Evolutionary conservation across 2,888 invertebrate genomes (phyloP).

Genomic region (Brenthis hecate): DNA sequence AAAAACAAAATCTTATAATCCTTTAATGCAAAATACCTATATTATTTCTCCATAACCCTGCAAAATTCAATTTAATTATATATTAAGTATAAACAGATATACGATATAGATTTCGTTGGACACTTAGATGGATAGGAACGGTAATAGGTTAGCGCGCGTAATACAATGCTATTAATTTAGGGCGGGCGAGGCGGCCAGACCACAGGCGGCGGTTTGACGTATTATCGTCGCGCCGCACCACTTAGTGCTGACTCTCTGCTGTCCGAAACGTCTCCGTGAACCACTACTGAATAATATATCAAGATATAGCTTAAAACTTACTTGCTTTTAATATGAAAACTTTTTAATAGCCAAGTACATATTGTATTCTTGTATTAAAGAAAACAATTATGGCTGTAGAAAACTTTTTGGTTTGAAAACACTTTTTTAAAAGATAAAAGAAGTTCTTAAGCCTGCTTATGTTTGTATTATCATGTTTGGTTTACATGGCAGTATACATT

Average conservation of each 20-base stretch:
- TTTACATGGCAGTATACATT: too few species aligned
- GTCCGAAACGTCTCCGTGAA: conserved; percentile 40
- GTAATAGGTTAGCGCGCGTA: conserved; percentile 17
- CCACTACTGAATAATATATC: conserved; percentile 32
- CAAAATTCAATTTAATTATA: background rate
- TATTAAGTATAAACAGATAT: conserved; percentile 2
- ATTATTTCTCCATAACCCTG: too few species aligned
- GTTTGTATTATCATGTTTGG: too few species aligned
- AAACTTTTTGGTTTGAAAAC: conserved; percentile 2
- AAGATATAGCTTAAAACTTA: conserved; percentile 1
- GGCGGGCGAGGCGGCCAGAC: conserved; percentile 51
- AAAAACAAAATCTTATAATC: too few species aligned
- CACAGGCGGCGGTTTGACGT: conserved; percentile 68
- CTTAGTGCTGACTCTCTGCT: conserved; percentile 53
- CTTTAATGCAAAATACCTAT: too few species aligned
- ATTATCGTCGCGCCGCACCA: conserved; percentile 64
- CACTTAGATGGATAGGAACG: conserved; percentile 5
- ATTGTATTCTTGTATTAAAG: background rate
- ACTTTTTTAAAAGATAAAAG: background rate
- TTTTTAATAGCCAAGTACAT: conserved; percentile 4
- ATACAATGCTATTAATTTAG: conserved; percentile 56
- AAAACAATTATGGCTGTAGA: background rate
- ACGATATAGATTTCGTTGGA: conserved; percentile 8
- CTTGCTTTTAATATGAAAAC: background rate
- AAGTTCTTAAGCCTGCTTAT: background rate